phyloP scores from a whole-genome alignment of 2,113 vertebrate genomes.

The Centropus unirufus region DNA sequence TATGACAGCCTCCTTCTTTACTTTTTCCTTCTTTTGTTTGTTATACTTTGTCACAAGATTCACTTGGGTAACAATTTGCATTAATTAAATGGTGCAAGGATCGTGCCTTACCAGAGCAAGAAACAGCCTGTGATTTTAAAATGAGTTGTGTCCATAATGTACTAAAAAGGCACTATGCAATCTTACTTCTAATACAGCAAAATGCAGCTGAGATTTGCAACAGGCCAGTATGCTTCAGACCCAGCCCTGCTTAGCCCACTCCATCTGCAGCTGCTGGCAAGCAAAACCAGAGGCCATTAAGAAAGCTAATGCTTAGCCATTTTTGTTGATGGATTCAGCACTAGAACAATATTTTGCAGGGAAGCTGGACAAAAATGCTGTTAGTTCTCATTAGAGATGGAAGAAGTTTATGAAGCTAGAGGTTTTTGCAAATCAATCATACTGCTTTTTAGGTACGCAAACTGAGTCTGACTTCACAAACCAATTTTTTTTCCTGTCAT shows the following conservation, averaged over 20 bases:
- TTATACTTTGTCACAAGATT: background rate
- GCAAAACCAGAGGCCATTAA: slow-evolving; percentile 62
- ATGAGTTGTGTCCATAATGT: background rate
- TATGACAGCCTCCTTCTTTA: background rate
- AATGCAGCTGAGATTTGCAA: slow-evolving; percentile 44
- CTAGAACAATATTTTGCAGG: slow-evolving; percentile 68
- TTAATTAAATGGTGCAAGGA: background rate
- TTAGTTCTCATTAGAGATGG: slow-evolving; percentile 71
- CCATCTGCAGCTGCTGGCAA: slow-evolving; percentile 70
- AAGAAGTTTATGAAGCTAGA: slow-evolving; percentile 65
- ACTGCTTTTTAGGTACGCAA: slow-evolving; percentile 67
- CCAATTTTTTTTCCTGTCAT: slow-evolving; percentile 45
- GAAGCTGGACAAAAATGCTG: slow-evolving; percentile 67
- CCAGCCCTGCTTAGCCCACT: slow-evolving; percentile 47
- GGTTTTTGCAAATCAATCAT: slow-evolving; percentile 71
- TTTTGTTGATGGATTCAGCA: slow-evolving; percentile 73
- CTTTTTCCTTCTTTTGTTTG: background rate
- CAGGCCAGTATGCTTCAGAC: background rate
- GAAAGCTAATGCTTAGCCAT: slow-evolving; percentile 69
- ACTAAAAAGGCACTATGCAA: background rate
- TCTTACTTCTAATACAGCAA: background rate
- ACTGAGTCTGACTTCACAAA: slow-evolving; percentile 66
- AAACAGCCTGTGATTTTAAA: background rate
- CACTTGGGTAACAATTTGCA: background rate
- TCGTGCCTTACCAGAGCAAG: background rate